Evolutionary conservation across 1,140 invertebrate species (phyloP).

Genomic region (Hycleus phaleratus): DNA sequence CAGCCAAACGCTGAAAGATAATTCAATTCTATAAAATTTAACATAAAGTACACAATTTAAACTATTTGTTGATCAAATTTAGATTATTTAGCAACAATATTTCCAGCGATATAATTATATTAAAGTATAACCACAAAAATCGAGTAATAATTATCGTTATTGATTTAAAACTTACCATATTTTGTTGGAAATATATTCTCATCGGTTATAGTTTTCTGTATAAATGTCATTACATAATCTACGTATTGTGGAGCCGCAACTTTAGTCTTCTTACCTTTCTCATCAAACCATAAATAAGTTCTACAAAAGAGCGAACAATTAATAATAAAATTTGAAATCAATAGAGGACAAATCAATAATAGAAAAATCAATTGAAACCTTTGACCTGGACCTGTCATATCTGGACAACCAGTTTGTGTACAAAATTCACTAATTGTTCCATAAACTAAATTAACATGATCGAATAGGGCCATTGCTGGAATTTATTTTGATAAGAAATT

Average conservation of each 20-base stretch:
- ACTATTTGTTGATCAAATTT: too few relatives aligned
- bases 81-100: too few relatives aligned
- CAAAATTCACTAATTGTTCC: slow-evolving; percentile 97
- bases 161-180: slow-evolving; percentile 67
- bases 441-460: slow-evolving; percentile 96
- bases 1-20: too few relatives aligned
- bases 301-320: slow-evolving; percentile 44
- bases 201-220: slow-evolving; percentile 94
- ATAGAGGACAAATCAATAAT: not conserved
- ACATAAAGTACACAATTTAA: too few relatives aligned
- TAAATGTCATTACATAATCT: slow-evolving; percentile 97
- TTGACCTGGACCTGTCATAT: slow-evolving; percentile 91
- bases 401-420: slow-evolving; percentile 84
- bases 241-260: slow-evolving; percentile 96
- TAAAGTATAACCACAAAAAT: too few relatives aligned
- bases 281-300: slow-evolving; percentile 96
- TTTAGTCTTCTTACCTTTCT: slow-evolving; percentile 95
- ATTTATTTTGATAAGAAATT: slow-evolving; percentile 1
- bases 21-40: too few relatives aligned
- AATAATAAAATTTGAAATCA: too few relatives aligned
- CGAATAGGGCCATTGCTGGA: slow-evolving; percentile 94
- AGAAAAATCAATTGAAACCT: slow-evolving; percentile 47
- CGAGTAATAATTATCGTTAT: too few relatives aligned
- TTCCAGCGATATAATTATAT: too few relatives aligned
- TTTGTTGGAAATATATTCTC: slow-evolving; percentile 97